Evolutionary conservation across 2,888 invertebrate genomes (phyloP), one percentile per base, ranked within the genome.

Genomic region (Agrochola macilenta): DNA sequence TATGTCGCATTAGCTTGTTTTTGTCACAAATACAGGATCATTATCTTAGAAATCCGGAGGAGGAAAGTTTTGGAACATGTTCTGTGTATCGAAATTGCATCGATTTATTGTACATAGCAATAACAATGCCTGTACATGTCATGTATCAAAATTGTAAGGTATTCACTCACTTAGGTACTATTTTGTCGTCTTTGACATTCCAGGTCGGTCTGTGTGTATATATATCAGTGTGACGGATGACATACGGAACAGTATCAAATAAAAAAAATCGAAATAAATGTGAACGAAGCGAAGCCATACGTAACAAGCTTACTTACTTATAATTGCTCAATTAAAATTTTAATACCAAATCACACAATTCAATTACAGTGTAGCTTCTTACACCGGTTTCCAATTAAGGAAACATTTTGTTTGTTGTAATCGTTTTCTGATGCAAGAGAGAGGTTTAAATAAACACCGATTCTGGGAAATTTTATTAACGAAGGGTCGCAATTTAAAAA

Each of bases 1-100:
- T 89, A 88, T 86, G 90, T 91, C 88, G 88, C 89, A 91, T 91
- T 92, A 91, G 88, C 84, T 88, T 90, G 90, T 86, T 89, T 91
- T 92, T 93, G 91, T 88, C 77, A 79, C 87, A 84, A 84, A 84
- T 84, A 81, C 69, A 77, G 80, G 84, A 82, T 85, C 69, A 81
- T 82, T 80, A 78, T 82, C 74, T 73, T 76, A 66, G 49, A 78
- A 78, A 79, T 73, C 65, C n/a, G 35, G 49, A 61, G 57, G 49
- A 78, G 69, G 66, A 54, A 57, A 23, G n/a, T 64, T 84, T 81
- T 35, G 54, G 23, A n/a, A 49, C 17, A 58, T 46, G 23, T 60
- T 63, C 26, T 43, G 35, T 17, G n/a, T 81, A 64, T 73, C 20
- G 35, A 39, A 60, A 54, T 73, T 54, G 43, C 35, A 64, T 58